Evolutionary conservation across 2,888 invertebrate genomes (phyloP).

Genomic region (Tillus elongatus): DNA sequence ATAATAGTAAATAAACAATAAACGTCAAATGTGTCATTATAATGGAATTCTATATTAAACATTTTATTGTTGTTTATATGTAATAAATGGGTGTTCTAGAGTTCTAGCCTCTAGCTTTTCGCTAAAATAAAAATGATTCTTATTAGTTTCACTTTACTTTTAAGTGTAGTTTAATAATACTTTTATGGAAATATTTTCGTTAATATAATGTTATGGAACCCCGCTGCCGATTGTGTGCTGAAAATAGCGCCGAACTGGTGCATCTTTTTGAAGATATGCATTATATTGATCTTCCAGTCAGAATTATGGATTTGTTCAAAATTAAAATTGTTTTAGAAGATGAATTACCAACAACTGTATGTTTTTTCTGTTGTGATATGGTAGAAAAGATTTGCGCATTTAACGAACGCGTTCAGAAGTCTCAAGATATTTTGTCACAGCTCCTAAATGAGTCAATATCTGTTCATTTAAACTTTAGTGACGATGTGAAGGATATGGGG

Average conservation of each 20-base stretch:
- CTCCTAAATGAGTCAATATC: conserved; percentile 15
- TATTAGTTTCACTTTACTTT: too few species aligned
- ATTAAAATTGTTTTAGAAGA: conserved; percentile 34
- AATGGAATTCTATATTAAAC: too few species aligned
- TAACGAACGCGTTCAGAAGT: conserved; percentile 36
- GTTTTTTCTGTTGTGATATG: conserved; percentile 35
- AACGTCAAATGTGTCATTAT: too few species aligned
- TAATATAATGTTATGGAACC: conserved; percentile 34
- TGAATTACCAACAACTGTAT: conserved; percentile 34
- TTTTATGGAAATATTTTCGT: too few species aligned
- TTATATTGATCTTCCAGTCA: conserved; percentile 28
- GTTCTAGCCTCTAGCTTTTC: too few species aligned
- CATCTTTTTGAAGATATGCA: conserved; percentile 30
- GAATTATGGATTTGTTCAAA: conserved; percentile 37
- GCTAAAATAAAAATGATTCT: too few species aligned
- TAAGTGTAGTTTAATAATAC: too few species aligned
- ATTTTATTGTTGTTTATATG: too few species aligned
- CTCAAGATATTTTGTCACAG: conserved; percentile 34
- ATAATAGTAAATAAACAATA: too few species aligned
- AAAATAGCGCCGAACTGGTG: conserved; percentile 30
- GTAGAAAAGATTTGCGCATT: conserved; percentile 38
- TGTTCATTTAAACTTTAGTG: too few species aligned
- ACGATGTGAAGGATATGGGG: too few species aligned
- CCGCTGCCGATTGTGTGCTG: conserved; percentile 41
- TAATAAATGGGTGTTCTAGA: too few species aligned